Conservation (phyloP, 2,797 vertebrate species). For the Danio jaintianensis region DNA sequence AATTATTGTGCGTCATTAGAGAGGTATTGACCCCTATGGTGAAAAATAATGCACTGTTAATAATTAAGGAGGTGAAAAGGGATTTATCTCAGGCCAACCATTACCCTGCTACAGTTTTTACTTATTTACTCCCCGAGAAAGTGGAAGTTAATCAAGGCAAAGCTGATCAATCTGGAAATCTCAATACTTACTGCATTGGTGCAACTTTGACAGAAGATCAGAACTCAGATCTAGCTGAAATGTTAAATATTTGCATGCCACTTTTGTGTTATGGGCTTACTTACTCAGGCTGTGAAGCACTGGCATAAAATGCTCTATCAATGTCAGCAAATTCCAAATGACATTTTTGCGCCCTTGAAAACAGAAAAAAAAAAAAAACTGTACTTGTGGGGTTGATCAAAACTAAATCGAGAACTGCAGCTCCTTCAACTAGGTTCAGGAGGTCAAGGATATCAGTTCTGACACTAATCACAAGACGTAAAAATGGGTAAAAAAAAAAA, state of each 20-base stretch:
- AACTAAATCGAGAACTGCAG: background rate
- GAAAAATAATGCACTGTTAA: conserved; percentile 56
- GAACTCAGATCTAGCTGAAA: conserved; percentile 19
- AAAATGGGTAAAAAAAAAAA: background rate
- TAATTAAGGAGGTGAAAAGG: conserved; percentile 51
- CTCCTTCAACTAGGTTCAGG: background rate
- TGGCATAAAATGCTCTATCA: conserved; percentile 14
- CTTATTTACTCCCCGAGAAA: conserved; percentile 39
- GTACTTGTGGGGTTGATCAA: background rate
- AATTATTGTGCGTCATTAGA: conserved; percentile 53
- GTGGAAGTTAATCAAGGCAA: conserved; percentile 13
- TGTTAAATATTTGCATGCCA: background rate
- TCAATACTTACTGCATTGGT: conserved; percentile 11
- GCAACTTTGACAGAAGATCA: background rate
- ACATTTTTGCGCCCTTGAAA: conserved; percentile 17
- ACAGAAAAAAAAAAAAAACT: background rate
- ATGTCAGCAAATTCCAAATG: conserved; percentile 26
- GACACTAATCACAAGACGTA: background rate
- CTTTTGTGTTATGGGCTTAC: background rate
- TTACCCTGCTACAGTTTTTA: conserved; percentile 44
- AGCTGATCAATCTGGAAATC: conserved; percentile 31
- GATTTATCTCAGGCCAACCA: conserved; percentile 48
- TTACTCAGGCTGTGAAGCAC: background rate
- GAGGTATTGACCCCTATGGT: conserved; percentile 52
- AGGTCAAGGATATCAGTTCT: conserved; percentile 2